Conservation (phyloP, 2,797 vertebrate species). For the Chromobotia macracanthus region DNA sequence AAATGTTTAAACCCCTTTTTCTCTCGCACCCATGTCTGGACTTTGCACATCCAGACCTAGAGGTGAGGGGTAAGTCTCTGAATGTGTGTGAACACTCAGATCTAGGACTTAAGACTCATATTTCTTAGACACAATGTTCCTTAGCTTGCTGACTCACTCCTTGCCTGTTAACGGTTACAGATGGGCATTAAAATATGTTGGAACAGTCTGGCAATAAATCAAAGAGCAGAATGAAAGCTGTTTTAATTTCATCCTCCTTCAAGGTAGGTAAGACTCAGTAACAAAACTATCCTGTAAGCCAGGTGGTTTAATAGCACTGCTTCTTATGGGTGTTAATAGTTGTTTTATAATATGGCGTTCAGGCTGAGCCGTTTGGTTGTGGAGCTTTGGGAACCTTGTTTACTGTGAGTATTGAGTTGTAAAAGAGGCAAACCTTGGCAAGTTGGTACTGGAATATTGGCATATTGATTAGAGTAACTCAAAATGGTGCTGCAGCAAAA, state of each 20-base stretch:
- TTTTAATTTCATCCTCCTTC: slow-evolving; percentile 42
- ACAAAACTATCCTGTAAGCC: slow-evolving; percentile 31
- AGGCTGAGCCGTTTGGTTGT: not conserved
- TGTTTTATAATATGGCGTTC: not conserved
- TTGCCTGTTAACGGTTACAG: slow-evolving; percentile 24
- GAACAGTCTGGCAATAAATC: slow-evolving; percentile 46
- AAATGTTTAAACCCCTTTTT: slow-evolving; percentile 7
- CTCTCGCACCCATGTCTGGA: slow-evolving; percentile 10
- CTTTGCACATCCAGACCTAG: not conserved
- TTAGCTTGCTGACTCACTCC: slow-evolving; percentile 48
- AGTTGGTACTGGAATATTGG: not conserved
- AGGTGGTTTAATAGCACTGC: slow-evolving; percentile 19
- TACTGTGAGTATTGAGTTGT: not conserved
- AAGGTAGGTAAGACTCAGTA: slow-evolving; percentile 29
- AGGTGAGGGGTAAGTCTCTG: slow-evolving; percentile 12
- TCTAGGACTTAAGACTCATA: not conserved
- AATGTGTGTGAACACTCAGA: not conserved
- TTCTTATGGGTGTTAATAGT: not conserved
- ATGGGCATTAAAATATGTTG: slow-evolving; percentile 35
- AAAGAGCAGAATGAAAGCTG: slow-evolving; percentile 38
- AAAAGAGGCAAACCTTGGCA: not conserved
- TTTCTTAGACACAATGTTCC: slow-evolving; percentile 6
- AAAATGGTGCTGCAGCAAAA: not conserved
- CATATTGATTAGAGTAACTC: not conserved
- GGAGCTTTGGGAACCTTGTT: slow-evolving; percentile 2